Conservation (phyloP, 2,888 invertebrate genomes). For the Stenchaetothrips biformis region DNA sequence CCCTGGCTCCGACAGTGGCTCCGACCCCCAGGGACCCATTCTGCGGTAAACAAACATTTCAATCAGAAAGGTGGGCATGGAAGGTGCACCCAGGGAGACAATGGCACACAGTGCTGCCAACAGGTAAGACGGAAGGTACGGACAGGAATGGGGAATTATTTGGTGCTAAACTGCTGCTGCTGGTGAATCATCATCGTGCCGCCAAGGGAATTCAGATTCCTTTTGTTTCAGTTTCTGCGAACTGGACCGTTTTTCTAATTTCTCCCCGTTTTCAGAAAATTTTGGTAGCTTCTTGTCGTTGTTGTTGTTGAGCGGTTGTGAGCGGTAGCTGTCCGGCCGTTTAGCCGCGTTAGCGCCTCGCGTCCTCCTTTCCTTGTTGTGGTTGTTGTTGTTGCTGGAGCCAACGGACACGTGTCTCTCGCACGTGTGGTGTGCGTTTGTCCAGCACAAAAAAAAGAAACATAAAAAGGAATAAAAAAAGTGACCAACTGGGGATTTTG, state of each 20-base stretch:
- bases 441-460: not conserved
- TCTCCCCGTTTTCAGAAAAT: no score
- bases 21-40: not conserved
- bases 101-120: no score
- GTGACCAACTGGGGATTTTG: no score
- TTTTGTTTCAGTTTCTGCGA: not conserved
- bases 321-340: not conserved
- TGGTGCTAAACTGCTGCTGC: not conserved
- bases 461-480: no score
- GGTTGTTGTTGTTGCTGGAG: no score
- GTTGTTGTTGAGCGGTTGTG: no score
- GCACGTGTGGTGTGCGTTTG: not conserved
- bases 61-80: not conserved
- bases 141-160: conserved; percentile 10
- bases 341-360: not conserved
- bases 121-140: no score
- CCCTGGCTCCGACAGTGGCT: not conserved
- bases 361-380: not conserved
- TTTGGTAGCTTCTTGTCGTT: no score
- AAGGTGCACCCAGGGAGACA: not conserved
- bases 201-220: not conserved
- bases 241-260: no score
- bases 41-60: conserved; percentile 14
- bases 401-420: not conserved
- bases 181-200: not conserved